Evolutionary conservation across 2,888 invertebrate species (phyloP), one percentile per base, ranked within the genome.

Genomic region (Tineola bisselliella): DNA sequence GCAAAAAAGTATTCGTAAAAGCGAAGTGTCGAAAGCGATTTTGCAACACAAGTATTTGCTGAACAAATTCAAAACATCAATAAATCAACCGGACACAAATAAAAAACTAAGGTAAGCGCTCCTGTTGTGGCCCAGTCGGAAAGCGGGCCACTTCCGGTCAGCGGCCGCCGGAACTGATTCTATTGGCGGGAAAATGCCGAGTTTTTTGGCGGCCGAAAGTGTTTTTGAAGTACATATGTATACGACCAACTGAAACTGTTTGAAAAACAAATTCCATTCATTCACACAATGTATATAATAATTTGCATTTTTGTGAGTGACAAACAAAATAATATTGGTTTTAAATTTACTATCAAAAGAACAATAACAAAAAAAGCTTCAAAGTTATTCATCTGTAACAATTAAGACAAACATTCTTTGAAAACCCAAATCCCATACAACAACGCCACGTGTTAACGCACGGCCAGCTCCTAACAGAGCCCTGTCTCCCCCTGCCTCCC

Each of bases 101-200:
- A 87, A 86, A 87, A 82, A 84, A 86, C 78, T 73, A 82, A 86
- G 86, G 86, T 87, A 84, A 84, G 86, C 84, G 83, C 77, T 81
- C 81, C 84, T 81, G 84, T 80, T 82, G 84, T 81, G 76, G 80
- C 73, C 76, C 76, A 33, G 58, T 33, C 58, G 58, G 58, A 13
- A 58, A 33, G 18, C 58, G 31, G 33, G 58, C 58, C 58, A 33
- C 58, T 78, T 83, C 84, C 84, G 81, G 72, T 67, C 72, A 64
- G 66, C 67, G 68, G 72, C 13, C 81, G 84, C 13, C 81, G 84
- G 83, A 83, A 74, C 71, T 69, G 69, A 71, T 74, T 79, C 81
- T 76, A 83, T 86, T 81, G 84, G 77, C 81, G 82, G 80, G 19
- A 54, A 54, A 54, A 18, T 54, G 54, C 19, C 19, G 18, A 54